Evolutionary conservation across 92 coral and sea anemone species (phyloP), one percentile per base, ranked within the genome.

Genomic region (Pocillopora meandrina): DNA sequence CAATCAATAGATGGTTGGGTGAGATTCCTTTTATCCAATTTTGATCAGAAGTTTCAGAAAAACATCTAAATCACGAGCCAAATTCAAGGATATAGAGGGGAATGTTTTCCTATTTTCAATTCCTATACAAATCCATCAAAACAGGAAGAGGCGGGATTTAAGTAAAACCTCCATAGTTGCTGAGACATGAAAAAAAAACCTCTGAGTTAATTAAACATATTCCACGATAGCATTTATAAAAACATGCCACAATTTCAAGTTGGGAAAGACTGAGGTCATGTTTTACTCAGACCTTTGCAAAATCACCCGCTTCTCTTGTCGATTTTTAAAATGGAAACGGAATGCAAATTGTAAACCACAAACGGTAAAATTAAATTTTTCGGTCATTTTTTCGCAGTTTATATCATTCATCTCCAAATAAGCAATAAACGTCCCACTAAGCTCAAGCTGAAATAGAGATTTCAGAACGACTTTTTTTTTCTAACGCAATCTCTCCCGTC

Each of bases 91-190:
- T 70, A 70, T 7, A 20, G 16, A 2, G n/a, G n/a, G 19, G 12
- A 18, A 69, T 17, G 11, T 10, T 59, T 12, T 13, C 20, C 14
- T 70, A 31, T 68, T 56, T 68, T 68, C 56, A 31, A 68, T 34
- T 70, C 52, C 19, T 26, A 33, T 80, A 75, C 76, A 80, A 80
- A 80, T 68, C 16, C 31, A 31, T 69, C 18, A 49, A 72, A 65
- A 13, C 6, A 35, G 56, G 21, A 21, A 47, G 23, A 33, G 0
- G 5, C 3, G 57, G 2, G 34, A 81, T 81, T 58, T 42, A 36
- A 18, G 56, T 19, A 20, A 81, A 13, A n/a, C 20, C 58, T 13
- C 47, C 10, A 3, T 33, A 13, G 67, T 68, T 67, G 84, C 84
- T 68, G 55, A 11, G 84, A n/a, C 5, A 42, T 42, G 67, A 69